These are phyloP conservation scores for Sebastes diaconus DNA, from an alignment of 2,797 vertebrate genomes.

Conservation along the genomic window DNA sequence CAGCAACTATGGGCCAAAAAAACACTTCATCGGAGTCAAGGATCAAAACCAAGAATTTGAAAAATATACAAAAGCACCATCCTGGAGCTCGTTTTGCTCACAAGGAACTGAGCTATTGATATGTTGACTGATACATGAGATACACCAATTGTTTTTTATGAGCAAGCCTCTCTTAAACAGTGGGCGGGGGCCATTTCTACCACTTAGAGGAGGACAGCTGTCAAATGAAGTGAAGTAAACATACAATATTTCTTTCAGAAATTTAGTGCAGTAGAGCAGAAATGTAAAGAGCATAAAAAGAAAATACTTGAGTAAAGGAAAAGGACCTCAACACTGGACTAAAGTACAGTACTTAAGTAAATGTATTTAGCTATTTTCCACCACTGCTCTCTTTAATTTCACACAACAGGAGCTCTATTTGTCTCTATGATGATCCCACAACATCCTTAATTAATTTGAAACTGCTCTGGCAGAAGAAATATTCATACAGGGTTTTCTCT, in stretches of 20 bases:
- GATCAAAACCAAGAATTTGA: neutral
- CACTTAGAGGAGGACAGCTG: neutral
- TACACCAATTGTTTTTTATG: neutral
- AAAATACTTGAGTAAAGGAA: neutral
- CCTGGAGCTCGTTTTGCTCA: neutral
- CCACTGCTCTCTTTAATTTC: neutral
- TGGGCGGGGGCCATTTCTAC: too few species aligned
- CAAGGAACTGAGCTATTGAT: neutral
- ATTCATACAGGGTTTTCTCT: neutral
- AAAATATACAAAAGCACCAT: neutral
- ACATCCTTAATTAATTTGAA: conserved; percentile 31
- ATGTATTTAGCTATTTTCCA: neutral
- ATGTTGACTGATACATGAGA: neutral
- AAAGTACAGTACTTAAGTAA: neutral
- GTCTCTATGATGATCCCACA: conserved; percentile 6
- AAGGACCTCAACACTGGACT: neutral
- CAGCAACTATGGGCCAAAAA: neutral
- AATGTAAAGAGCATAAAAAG: neutral
- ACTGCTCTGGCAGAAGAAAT: conserved; percentile 19
- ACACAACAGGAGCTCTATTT: neutral
- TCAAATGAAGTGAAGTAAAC: neutral
- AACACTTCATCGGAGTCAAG: neutral
- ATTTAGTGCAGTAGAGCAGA: neutral
- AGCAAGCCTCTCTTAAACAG: neutral
- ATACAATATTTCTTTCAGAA: neutral